Percentiles rank a stretch among this genome's conserved stretches.
phyloP scores from a whole-genome alignment of 1,140 invertebrate genomes.

The Leptoteleia sp. region DNA sequence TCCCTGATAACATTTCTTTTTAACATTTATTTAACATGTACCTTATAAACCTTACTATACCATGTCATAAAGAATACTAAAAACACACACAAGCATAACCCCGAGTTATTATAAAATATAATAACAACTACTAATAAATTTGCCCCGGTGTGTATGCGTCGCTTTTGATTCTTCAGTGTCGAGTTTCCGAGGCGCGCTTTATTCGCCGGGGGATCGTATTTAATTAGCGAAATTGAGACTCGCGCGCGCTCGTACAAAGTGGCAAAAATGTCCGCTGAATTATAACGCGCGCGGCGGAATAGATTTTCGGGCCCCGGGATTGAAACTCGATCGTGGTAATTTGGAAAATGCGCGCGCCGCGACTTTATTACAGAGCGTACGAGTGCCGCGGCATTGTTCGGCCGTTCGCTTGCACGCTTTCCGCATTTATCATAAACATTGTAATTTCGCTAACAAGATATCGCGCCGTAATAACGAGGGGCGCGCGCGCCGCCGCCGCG shows the following conservation, averaged over 20 bases:
- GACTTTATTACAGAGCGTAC: conserved; percentile 7
- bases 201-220: conserved; percentile 4
- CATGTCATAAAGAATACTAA: no score
- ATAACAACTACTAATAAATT: no score
- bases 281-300: neutral
- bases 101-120: no score
- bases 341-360: conserved; percentile 17
- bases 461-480: conserved; percentile 20
- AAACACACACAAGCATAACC: no score
- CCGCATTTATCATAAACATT: conserved; percentile 42
- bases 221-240: conserved; percentile 52
- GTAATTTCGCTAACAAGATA: conserved; percentile 49
- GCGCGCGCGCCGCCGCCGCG: conserved; percentile 16
- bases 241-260: neutral
- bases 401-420: conserved; percentile 28
- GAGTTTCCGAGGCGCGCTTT: neutral
- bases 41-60: no score
- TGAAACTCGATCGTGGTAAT: conserved; percentile 41
- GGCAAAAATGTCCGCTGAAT: conserved; percentile 9
- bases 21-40: no score
- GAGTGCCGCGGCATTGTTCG: conserved; percentile 6
- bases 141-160: no score
- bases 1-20: no score
- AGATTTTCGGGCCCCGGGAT: conserved; percentile 7
- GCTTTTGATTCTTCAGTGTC: conserved; percentile 15